Evolutionary conservation across 2,888 invertebrate species (phyloP), one percentile per base, ranked within the genome.

Genomic region (Petrolisthes manimaculis): DNA sequence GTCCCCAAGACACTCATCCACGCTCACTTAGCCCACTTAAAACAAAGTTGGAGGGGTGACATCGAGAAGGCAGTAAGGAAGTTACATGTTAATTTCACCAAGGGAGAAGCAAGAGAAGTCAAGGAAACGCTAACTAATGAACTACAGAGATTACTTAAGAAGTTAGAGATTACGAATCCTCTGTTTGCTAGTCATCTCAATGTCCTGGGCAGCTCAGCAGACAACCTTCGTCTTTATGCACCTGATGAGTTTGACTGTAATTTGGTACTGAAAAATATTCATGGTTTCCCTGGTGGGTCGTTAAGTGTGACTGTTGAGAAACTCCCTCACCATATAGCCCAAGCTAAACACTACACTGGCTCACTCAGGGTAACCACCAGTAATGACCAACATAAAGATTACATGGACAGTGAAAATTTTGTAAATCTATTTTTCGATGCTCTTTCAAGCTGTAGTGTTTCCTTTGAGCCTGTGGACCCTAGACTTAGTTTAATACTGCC

Each of bases 221-320:
- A 85, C 54, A 79, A 85, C 78, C 61, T 85, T 6, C 56, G 85
- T 5, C 53, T 79, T 3, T 67, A 75, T 77, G 74, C 75, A 75
- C 84, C 84, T 24, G 84, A 84, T 75, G 84, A 84, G 51, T 84
- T 54, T 84, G 84, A 84, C 37, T 84, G 84, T 56, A 84, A 84
- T 84, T 14, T 84, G 54, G 61, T 56, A 18, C 24, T 85, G 2
- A 67, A 69, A 12, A 85, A 78, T 53, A 54, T 85, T 8, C 24
- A 3, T 24, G 85, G 78, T 24, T 78, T 61, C 12, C 79, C 67
- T n/a, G 78, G 51, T n/a, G 85, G 85, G n/a, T 78, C 67, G 18
- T 0, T 85, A 37, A 78, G 78, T 5, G 53, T 69, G 54, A 37
- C 67, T n/a, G n/a, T 69, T 37, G 67, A 51, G 12, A 37, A 56